Evolutionary conservation across 2,797 vertebrate species (phyloP).

Genomic region (Rousettus madagascariensis): DNA sequence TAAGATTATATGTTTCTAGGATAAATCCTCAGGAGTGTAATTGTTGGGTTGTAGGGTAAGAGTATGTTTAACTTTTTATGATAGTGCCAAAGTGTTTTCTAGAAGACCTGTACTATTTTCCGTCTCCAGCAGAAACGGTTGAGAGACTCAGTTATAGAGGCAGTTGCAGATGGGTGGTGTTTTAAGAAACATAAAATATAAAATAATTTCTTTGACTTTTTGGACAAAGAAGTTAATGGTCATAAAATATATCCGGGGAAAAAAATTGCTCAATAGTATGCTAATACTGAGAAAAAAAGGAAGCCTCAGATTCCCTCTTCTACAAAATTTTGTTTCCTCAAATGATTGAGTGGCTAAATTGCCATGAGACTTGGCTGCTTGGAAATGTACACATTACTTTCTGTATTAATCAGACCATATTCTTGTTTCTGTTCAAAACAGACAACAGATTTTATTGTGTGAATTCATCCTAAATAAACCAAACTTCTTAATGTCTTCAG

Average conservation of each 20-base stretch:
- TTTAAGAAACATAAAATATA: slow-evolving; percentile 22
- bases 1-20: background rate
- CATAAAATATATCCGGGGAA: slow-evolving; percentile 4
- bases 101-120: background rate
- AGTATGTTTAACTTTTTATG: background rate
- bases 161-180: background rate
- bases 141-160: background rate
- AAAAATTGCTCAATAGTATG: background rate
- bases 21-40: background rate
- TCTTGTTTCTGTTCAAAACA: slow-evolving; percentile 36
- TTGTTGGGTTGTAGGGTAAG: background rate
- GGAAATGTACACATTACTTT: slow-evolving; percentile 15
- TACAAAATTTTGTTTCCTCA: slow-evolving; percentile 17
- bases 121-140: background rate
- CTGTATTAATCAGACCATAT: slow-evolving; percentile 10
- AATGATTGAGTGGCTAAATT: background rate
- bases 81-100: background rate
- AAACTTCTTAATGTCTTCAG: slow-evolving; percentile 28
- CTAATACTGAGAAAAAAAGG: background rate
- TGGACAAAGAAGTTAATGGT: background rate
- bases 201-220: background rate
- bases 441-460: background rate
- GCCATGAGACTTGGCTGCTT: background rate
- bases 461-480: background rate
- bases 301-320: background rate